Percentiles rank a stretch among this genome's conserved stretches.
phyloP scores from a whole-genome alignment of 2,797 vertebrate species.

The Platyrinchus mystaceus region DNA sequence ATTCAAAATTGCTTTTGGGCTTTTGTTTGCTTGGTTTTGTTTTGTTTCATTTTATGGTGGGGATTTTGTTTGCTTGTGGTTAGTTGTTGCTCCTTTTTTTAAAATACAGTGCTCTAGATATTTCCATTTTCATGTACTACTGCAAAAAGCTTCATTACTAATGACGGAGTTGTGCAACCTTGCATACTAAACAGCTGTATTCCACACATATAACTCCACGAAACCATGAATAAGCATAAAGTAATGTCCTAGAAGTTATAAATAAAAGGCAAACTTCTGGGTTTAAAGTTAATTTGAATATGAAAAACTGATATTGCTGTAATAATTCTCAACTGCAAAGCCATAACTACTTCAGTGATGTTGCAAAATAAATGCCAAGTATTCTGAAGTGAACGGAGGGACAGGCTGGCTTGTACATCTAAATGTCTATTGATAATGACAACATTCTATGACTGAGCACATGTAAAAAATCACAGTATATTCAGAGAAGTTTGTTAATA shows the following conservation, averaged over 20 bases:
- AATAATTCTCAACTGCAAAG: not conserved
- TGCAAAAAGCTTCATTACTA: not conserved
- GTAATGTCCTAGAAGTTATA: not conserved
- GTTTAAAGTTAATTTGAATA: conserved; percentile 15
- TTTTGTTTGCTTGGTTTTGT: not conserved
- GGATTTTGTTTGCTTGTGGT: not conserved
- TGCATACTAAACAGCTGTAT: not conserved
- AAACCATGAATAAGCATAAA: not conserved
- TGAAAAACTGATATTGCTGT: not conserved
- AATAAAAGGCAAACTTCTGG: conserved; percentile 4
- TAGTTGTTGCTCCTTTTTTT: not conserved
- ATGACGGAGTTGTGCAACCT: not conserved
- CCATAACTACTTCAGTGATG: not conserved
- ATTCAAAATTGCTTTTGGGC: not conserved
- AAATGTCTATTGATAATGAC: not conserved
- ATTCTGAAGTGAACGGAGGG: conserved; percentile 24
- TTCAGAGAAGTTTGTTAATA: not conserved
- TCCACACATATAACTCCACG: not conserved
- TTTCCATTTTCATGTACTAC: not conserved
- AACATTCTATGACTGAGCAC: not conserved
- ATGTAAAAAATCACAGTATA: not conserved
- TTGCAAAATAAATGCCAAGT: conserved; percentile 37
- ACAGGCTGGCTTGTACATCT: conserved; percentile 10
- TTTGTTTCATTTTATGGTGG: not conserved
- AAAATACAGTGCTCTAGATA: not conserved